Conservation (phyloP, 2,888 invertebrate species). For the Pristionchus mayeri region DNA sequence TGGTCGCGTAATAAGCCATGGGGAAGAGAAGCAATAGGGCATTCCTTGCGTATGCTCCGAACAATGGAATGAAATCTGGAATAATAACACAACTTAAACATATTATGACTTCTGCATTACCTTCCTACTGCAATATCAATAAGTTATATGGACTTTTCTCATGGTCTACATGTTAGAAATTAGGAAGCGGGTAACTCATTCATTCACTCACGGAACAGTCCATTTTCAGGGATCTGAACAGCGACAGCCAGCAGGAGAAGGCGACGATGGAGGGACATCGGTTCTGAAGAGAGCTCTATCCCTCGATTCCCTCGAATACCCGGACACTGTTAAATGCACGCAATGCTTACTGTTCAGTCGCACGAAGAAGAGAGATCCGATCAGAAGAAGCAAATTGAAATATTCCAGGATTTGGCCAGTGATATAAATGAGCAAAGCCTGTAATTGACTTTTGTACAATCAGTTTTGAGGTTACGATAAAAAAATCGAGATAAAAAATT, state of each 20-base stretch:
- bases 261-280: not conserved
- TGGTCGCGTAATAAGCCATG: no score
- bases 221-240: not conserved
- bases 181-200: no score
- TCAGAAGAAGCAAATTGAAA: not conserved
- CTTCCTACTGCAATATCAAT: no score
- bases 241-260: not conserved
- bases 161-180: no score
- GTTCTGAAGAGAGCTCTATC: not conserved
- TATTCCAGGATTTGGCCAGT: not conserved
- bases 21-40: not conserved
- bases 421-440: not conserved
- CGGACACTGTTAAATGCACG: not conserved
- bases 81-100: no score
- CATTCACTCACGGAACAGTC: not conserved
- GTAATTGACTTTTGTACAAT: no score
- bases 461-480: no score
- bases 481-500: no score
- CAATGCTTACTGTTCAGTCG: not conserved
- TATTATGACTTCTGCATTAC: no score
- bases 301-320: not conserved
- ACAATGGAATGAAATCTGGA: not conserved
- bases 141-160: no score
- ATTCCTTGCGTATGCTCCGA: not conserved
- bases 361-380: not conserved